A percentile compares a stretch with the other conserved stretches of the same genome.
phyloP scores from a whole-genome alignment of 2,113 vertebrate species.

The Xenopus laevis region DNA sequence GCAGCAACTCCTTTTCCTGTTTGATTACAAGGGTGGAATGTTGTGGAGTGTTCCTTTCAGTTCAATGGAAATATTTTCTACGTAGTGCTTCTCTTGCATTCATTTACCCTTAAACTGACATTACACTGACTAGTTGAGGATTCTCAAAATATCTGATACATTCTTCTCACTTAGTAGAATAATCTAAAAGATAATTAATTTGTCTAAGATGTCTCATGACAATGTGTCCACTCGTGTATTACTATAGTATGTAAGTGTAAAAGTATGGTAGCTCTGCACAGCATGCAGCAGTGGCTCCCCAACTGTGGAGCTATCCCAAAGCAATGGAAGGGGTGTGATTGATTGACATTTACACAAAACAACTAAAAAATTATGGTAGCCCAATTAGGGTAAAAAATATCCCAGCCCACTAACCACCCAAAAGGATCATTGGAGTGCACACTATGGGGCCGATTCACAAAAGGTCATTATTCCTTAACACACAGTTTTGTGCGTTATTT shows the following conservation, averaged over 20 bases:
- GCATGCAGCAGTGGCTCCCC: not conserved
- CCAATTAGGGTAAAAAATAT: too few species aligned
- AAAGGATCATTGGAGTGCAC: too few species aligned
- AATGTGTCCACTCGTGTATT: too few species aligned
- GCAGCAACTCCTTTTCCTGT: constrained; percentile 38
- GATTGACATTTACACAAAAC: not conserved
- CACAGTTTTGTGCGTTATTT: too few species aligned
- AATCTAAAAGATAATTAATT: not conserved
- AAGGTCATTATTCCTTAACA: too few species aligned
- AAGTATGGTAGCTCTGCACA: not conserved
- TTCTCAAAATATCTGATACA: not conserved
- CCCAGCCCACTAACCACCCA: too few species aligned
- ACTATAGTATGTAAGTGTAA: too few species aligned
- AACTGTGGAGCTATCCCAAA: too few species aligned
- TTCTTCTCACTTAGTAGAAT: too few species aligned
- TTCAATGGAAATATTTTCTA: not conserved
- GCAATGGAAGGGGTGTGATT: not conserved
- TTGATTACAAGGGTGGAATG: not conserved
- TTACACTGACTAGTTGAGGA: too few species aligned
- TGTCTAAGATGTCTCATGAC: not conserved
- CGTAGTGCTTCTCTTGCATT: not conserved
- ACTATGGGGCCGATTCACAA: too few species aligned
- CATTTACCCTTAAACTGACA: not conserved
- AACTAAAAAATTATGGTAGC: too few species aligned
- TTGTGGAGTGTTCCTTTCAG: not conserved